Evolutionary conservation across 2,113 vertebrate genomes (phyloP), one percentile per base, ranked within the genome.

Genomic region (Sebastes fasciatus): DNA sequence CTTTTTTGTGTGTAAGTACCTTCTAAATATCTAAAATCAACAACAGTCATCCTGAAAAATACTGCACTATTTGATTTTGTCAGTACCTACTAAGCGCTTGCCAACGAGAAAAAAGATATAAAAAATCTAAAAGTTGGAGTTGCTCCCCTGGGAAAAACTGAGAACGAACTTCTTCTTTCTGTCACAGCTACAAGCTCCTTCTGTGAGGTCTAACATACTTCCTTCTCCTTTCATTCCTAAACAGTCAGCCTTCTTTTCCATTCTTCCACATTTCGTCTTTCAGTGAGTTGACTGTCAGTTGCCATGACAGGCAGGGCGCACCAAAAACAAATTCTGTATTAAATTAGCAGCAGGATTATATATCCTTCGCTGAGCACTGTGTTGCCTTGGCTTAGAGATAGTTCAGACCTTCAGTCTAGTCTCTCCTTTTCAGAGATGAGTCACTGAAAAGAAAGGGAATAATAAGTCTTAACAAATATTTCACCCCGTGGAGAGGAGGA

Each of bases 321-420:
- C 62, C 49, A 13, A 83, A 70, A 85, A 82, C 70, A 81, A 78
- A 82, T 84, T 84, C 72, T 65, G 68, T 87, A 79, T 90, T 84
- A 91, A 92, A 93, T 88, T 65, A 86, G 84, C 78, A 79, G 78
- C 88, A 70, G 86, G 86, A 89, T 89, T 90, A 86, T 90, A 86
- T 78, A 85, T 68, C 79, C 89, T 87, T 86, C 83, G 45, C 65
- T 49, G 84, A 89, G 5, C 76, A 54, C 79, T 70, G 67, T 76
- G 82, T 89, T 73, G 67, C 68, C 6, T 16, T 79, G 86, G 84
- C 58, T 83, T 85, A 68, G 55, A 89, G 80, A 82, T 48, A 80
- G 77, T 74, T 70, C 40, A 80, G 65, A 82, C 68, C 85, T 83
- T 79, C 78, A 73, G 34, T 77, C 62, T 54, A 17, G 55, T 81